Evolutionary conservation across 2,113 vertebrate genomes (phyloP), one percentile per base, ranked within the genome.

Genomic region (Callaeas wilsoni): DNA sequence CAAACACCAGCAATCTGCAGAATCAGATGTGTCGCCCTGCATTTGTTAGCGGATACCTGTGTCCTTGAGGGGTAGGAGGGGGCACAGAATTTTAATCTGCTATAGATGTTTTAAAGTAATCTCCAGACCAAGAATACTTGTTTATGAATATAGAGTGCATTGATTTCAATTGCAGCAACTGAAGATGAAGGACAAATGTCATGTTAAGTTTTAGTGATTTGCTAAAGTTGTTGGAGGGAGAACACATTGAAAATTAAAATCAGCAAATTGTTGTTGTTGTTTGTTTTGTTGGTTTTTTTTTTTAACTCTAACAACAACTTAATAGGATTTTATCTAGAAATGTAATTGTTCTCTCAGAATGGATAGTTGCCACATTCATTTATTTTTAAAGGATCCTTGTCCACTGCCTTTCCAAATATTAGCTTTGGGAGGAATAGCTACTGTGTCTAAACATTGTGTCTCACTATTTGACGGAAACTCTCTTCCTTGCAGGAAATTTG

Each of bases 361-460:
- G 60, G 27, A 77, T 93, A 68, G 67, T 68, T 87, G 70, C 46
- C 49, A 60, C 77, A 16, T 78, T 53, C 16, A 5, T 71, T 90
- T 96, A 41, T 84, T 82, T 90, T 87, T 78, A 56, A 92, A 92
- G 62, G 52, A 81, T 77, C 18, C 13, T 69, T 92, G 39, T 93
- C 73, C 47, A 17, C 77, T 93, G 88, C 65, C 80, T 96, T 94
- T 93, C 55, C 77, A 95, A 95, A 96, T 94, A 64, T 59, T 96
- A 85, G 92, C 84, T 92, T 96, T 94, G 87, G 41, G 79, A 67
- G 84, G 90, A 95, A 91, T 74, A 89, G 60, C 75, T 87, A 39
- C 47, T 69, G 7, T 71, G 57, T 78, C 63, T 83, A 76, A 83
- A 71, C 26, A 68, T 19, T 56, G n/a, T n/a, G n/a, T 85, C 32